These are phyloP conservation scores for Luperina nickerlii DNA, from an alignment of 2,888 invertebrate genomes.

Conservation along the genomic window DNA sequence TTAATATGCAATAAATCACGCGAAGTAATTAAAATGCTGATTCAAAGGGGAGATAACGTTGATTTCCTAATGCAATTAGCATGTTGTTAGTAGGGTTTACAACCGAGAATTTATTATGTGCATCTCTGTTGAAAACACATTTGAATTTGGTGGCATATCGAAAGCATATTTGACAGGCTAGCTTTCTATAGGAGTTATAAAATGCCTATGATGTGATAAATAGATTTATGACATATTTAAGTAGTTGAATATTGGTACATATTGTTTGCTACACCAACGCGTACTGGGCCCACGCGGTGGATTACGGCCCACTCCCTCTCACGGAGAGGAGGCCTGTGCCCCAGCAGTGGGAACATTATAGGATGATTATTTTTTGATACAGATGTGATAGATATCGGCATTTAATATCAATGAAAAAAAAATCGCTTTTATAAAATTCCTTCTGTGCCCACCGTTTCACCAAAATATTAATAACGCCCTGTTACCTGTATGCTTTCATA, in stretches of 20 bases:
- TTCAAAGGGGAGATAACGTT: conserved; percentile 49
- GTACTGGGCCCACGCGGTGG: too few species aligned
- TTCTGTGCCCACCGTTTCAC: background rate
- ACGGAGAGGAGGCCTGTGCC: too few species aligned
- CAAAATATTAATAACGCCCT: background rate
- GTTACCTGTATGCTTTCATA: background rate
- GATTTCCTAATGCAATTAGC: conserved; percentile 50
- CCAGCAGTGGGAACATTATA: too few species aligned
- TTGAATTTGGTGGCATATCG: background rate
- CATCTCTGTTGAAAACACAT: background rate
- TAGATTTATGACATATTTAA: too few species aligned
- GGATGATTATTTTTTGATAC: background rate
- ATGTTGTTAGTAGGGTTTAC: conserved; percentile 31
- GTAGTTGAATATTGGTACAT: background rate
- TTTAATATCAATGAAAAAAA: too few species aligned
- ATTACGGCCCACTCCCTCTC: too few species aligned
- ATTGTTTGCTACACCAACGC: too few species aligned
- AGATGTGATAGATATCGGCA: background rate
- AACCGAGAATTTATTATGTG: conserved; percentile 8
- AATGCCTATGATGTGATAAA: background rate
- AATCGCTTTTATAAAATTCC: background rate
- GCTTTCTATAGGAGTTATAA: background rate
- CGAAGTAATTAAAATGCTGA: conserved; percentile 40
- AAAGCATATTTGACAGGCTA: background rate
- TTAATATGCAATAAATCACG: conserved; percentile 30